A percentile compares a stretch with the other conserved stretches of the same genome.
phyloP scores from a whole-genome alignment of 2,888 invertebrate species.

The Lasioglossum vierecki region DNA sequence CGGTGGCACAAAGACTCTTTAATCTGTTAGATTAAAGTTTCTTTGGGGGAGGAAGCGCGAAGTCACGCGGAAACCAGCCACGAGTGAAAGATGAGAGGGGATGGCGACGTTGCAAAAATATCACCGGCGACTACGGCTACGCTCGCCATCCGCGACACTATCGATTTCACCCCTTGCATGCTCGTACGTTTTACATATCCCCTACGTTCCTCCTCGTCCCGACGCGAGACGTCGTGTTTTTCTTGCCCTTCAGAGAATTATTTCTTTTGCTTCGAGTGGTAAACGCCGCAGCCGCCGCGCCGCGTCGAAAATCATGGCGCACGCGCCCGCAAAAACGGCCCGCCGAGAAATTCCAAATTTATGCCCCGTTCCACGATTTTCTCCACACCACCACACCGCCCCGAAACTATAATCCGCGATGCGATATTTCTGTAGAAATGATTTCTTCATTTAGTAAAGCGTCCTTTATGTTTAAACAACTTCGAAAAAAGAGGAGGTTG shows the following conservation, averaged over 20 bases:
- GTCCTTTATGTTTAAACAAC: no score
- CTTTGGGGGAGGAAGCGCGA: constrained; percentile 57
- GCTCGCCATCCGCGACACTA: constrained; percentile 60
- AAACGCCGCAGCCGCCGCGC: constrained; percentile 3
- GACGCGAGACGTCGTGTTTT: constrained; percentile 43
- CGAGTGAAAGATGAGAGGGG: constrained; percentile 42
- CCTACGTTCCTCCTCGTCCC: constrained; percentile 4
- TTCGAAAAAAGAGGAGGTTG: no score
- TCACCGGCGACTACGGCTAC: constrained; percentile 53
- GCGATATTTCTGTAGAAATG: background rate
- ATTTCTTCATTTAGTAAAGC: background rate
- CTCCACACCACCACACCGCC: background rate
- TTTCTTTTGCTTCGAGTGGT: constrained; percentile 40
- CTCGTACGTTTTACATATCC: constrained; percentile 59
- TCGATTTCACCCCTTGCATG: constrained; percentile 49
- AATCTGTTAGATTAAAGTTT: constrained; percentile 71
- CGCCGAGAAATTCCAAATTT: constrained; percentile 35
- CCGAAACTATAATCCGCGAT: background rate
- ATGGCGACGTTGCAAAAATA: constrained; percentile 63
- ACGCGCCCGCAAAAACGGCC: constrained; percentile 33
- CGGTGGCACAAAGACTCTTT: constrained; percentile 63
- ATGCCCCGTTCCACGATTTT: background rate
- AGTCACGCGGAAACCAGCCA: constrained; percentile 50
- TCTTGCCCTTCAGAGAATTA: constrained; percentile 61
- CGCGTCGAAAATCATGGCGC: constrained; percentile 45